phyloP scores from a whole-genome alignment of 2,113 vertebrate species.

The Hepsetus odoe region DNA sequence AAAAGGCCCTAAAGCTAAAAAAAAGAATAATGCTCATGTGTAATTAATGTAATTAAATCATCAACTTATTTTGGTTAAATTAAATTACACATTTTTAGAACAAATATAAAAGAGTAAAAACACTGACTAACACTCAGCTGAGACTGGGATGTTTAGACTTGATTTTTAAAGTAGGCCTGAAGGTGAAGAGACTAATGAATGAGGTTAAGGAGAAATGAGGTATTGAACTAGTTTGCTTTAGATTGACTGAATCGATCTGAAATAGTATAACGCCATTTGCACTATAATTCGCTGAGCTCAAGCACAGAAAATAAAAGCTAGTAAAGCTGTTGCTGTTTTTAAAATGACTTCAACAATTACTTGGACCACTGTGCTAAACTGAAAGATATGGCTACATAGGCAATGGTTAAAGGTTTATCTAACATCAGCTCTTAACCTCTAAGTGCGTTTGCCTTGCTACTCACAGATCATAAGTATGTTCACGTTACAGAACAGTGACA shows the following conservation, averaged over 20 bases:
- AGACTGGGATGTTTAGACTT: neutral
- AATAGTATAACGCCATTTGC: no score
- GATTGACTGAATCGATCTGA: no score
- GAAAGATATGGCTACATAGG: neutral
- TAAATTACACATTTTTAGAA: neutral
- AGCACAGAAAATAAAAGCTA: no score
- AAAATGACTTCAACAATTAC: no score
- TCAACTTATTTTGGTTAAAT: neutral
- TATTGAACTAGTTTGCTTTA: no score
- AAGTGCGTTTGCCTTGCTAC: neutral
- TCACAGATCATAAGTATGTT: neutral
- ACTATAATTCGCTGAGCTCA: no score
- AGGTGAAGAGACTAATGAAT: neutral
- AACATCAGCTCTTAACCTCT: no score
- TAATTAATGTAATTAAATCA: neutral
- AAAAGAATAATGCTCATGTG: neutral
- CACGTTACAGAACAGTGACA: slow-evolving; percentile 28
- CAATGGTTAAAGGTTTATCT: neutral
- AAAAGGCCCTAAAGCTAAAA: no score
- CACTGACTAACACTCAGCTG: neutral
- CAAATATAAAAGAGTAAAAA: neutral
- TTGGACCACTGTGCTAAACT: no score
- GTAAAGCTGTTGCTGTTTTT: no score
- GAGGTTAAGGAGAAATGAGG: no score
- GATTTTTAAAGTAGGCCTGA: neutral